Base-by-base conservation (phyloP, 1,140 invertebrate species). In the Glossosoma conforme region DNA sequence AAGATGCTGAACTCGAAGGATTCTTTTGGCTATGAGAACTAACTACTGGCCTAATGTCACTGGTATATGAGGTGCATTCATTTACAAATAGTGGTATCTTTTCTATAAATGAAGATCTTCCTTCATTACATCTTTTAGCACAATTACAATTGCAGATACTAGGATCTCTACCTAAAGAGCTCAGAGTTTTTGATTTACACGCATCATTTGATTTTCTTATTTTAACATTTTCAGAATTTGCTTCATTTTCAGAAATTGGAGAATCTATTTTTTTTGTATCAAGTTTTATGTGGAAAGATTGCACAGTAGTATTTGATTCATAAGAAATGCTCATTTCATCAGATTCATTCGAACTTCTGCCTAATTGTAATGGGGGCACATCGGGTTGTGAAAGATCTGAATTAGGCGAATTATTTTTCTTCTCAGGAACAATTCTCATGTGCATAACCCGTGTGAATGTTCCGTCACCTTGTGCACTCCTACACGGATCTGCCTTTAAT, bases 1-100 rank as follows among this genome's bases (percentile, higher is more conserved):
- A 42, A 17, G 48, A 50, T 5, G 19, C 32, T 8, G 48, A 50
- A 24, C 38, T 50, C 3, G 43, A 32, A 14, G 43, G 32, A 36
- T 50, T 50, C 15, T 32, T 50, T 10, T 32, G 15, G 18, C 48
- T 43, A 14, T 40, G 37, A n/a, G 38, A 24, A 15, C 40, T 43
- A 2, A 50, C 17, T 32, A 49, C 32, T 8, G 25, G 37, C 4
- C 14, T n/a, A 22, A 20, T 13, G 3, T 10, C 20, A 18, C 22
- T 2, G 10, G n/a, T 48, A 15, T 13, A 40, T 21, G 6, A 15
- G 11, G 28, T 36, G 9, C 17, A 13, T 35, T 21, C 41, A 44
- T 9, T 14, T 10, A n/a, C 18, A 4, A 37, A 49, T 18, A 8
- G 15, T n/a, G 14, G 30, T 41, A 18, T 41, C 17, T 42, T 42